Base-by-base conservation (phyloP, 2,888 invertebrate species). In the Pammene fasciana region DNA sequence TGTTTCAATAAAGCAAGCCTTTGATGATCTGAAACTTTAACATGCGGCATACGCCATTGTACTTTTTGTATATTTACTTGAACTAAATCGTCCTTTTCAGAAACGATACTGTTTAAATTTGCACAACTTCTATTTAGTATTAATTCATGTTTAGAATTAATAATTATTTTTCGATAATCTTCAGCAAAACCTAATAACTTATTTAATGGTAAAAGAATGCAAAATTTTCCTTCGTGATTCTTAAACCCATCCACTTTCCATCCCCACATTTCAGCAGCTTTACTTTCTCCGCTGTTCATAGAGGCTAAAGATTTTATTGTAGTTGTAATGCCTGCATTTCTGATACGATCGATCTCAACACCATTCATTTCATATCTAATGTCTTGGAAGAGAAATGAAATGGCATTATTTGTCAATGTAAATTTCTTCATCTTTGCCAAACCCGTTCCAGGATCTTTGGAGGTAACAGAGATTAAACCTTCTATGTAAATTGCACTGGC, bases 261-360 rank as follows among this genome's bases (percentile, higher is more conserved):
- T 46, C 76, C 77, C 67, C 75, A 76, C 71, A 79, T 81, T 55
- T 73, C 71, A 8, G 78, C 72, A 48, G 70, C 65, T 68, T 72
- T 74, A 64, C 71, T 72, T 72, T 82, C 77, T 45, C 68, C 76
- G 11, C 64, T 54, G 56, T 74, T 81, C 55, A 78, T 71, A 18
- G 84, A 85, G 10, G 81, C 72, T 72, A 75, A 83, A 65, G 78
- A 78, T 78, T 87, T 86, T 56, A 83, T 75, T n/a, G 77, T 73
- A 14, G 78, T 75, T 55, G 80, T 78, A 16, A 82, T 73, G n/a
- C 82, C 81, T 43, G 77, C 73, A 74, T 82, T 81, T 71, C 77
- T 76, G 16, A 68, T 55, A 4, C 59, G 36, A 36, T 36, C 7
- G n/a, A 36, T 36, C 7, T 36, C 36, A 36, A 36, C 36, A 6